Base-by-base conservation (phyloP, 2,888 invertebrate genomes). In the Bombyx huttoni region DNA sequence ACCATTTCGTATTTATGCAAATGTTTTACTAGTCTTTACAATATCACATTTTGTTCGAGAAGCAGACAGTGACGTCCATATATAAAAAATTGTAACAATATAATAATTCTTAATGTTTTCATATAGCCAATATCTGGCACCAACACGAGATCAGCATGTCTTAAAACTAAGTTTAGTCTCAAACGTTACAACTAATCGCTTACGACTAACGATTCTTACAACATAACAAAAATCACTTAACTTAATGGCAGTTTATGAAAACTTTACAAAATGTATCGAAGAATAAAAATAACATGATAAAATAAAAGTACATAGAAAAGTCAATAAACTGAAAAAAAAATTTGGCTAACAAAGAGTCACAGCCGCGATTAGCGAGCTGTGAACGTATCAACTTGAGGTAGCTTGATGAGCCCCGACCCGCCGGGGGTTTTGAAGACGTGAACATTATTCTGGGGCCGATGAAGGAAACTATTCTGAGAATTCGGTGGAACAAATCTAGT, bases 21-120 rank as follows among this genome's bases (percentile, higher is more conserved):
- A 79, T 80, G 78, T 75, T 75, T n/a, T 78, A 79, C 78, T 80
- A 85, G 84, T 85, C 85, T 86, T 85, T 80, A 78, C 67, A 74
- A 85, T 88, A 87, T 88, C 88, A 87, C 88, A 88, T 85, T 85
- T 86, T 80, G 82, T 86, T 85, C 78, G 63, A 81, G 73, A 80
- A 64, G 63, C 71, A 76, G 86, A 86, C 87, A 85, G 85, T 86
- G 86, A 87, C 84, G 85, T 86, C 87, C 84, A 58, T 84, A 79
- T 81, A 81, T 24, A 24, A 24, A 24, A 81, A 80, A 80, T 80
- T 72, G 75, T 79, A 85, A 82, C 81, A 80, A 77, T 83, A 81
- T 64, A 83, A 86, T 84, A 81, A 87, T 87, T 88, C 88, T 88
- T 87, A 78, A 88, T 88, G 88, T 81, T 87, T 86, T 82, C 84